A percentile compares a stretch with the other conserved stretches of the same genome.
Conservation (phyloP, 2,888 invertebrate species). For the Andrena flavipes region DNA sequence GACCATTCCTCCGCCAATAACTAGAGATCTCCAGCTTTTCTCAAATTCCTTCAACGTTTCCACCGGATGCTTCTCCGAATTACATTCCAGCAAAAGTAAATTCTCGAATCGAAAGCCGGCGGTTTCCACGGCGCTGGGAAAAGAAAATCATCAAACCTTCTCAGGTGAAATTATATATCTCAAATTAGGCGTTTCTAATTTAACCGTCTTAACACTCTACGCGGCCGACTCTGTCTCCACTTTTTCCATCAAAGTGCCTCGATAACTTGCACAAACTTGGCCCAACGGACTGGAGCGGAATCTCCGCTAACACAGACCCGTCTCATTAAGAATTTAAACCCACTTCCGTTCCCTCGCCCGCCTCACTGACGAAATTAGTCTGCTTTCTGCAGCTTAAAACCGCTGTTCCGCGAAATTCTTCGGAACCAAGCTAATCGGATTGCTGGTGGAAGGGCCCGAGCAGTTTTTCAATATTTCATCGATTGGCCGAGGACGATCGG, state of each 20-base stretch:
- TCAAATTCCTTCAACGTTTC: too few species aligned
- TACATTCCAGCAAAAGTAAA: too few species aligned
- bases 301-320: conserved; percentile 23
- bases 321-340: conserved; percentile 48
- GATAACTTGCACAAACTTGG: conserved; percentile 29
- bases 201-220: conserved; percentile 3
- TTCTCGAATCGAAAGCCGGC: too few species aligned
- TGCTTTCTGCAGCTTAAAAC: conserved; percentile 33
- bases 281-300: conserved; percentile 12
- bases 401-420: background rate
- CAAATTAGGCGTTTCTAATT: conserved; percentile 20
- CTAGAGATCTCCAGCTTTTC: too few species aligned
- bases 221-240: conserved; percentile 17
- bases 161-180: background rate
- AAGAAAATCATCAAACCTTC: too few species aligned
- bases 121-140: too few species aligned
- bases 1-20: too few species aligned
- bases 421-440: conserved; percentile 36
- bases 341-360: background rate
- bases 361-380: conserved; percentile 21
- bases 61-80: too few species aligned
- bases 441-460: background rate
- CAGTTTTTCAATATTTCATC: conserved; percentile 19
- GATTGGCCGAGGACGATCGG: background rate
- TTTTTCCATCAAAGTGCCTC: conserved; percentile 26